phyloP scores from a whole-genome alignment of 1,140 invertebrate genomes.

The Papilio xuthus region DNA sequence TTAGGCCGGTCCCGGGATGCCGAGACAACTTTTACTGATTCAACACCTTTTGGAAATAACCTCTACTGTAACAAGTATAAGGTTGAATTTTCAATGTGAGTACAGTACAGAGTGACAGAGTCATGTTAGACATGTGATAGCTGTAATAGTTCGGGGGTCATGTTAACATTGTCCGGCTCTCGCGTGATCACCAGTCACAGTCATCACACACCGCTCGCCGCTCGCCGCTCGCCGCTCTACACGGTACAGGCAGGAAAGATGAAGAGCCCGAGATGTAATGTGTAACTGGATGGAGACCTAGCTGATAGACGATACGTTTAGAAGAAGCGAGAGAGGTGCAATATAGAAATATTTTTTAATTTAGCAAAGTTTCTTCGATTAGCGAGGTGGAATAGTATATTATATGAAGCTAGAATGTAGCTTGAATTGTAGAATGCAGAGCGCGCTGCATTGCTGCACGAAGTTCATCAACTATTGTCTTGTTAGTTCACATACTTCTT shows the following conservation, averaged over 20 bases:
- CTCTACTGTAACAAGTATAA: neutral
- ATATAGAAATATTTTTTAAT: no score
- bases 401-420: neutral
- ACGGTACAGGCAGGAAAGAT: neutral
- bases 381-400: neutral
- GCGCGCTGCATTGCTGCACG: neutral
- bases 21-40: neutral
- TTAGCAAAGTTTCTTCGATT: neutral
- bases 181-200: neutral
- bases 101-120: neutral
- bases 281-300: no score
- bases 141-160: neutral
- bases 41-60: neutral
- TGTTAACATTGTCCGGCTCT: neutral
- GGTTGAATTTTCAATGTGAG: neutral
- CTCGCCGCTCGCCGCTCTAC: neutral
- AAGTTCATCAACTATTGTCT: neutral
- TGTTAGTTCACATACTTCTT: neutral
- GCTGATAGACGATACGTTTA: no score
- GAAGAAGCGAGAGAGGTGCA: no score
- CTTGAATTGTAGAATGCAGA: no score
- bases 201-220: neutral
- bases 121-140: neutral
- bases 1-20: constrained; percentile 8
- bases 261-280: no score